Evolutionary conservation across 2,888 invertebrate genomes (phyloP), one percentile per base, ranked within the genome.

Genomic region (Zonitis immaculata): DNA sequence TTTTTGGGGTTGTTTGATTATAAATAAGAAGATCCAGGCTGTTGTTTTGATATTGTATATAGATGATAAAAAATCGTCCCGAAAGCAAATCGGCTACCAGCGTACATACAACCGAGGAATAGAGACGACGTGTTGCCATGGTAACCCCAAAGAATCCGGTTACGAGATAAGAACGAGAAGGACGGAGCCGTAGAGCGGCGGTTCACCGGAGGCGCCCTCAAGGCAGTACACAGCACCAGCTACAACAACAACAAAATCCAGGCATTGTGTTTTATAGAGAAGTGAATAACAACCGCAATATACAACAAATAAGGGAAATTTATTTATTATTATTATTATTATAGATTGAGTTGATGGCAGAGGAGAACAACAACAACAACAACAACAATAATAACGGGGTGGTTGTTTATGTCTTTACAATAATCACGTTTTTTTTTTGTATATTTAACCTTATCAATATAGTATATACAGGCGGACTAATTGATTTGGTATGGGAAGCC

Each of bases 91-190:
- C 39, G 39, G 39, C 39, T 20, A 39, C 39, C 39, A 20, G 39
- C 39, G 20, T 20, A 39, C 39, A 11, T 20, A 39, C 39, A 54
- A 50, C 50, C 47, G 48, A 45, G 51, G 12, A 20, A 39, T 45
- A 51, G 35, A 55, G 51, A 55, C 42, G 35, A 45, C 11, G 39
- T 12, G 60, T 61, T 61, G 45, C 60, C 50, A 61, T 57, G 54
- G 60, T 44, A 55, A 61, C 60, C 42, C 50, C 44, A 52, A 57
- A 57, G 57, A 57, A 57, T 57, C 57, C 53, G 46, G 56, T 53
- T 46, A 44, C 48, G 50, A 56, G 57, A 57, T 57, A 57, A 57
- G 57, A 56, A 56, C 54, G 43, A 49, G 50, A 52, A 55, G 50
- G 42, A 48, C 49, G 51, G 42, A 42, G 54, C 47, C 50, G 48